Percentiles rank a stretch among this genome's conserved stretches.
phyloP scores from a whole-genome alignment of 2,113 vertebrate species.

The Tetraodon nigroviridis region DNA sequence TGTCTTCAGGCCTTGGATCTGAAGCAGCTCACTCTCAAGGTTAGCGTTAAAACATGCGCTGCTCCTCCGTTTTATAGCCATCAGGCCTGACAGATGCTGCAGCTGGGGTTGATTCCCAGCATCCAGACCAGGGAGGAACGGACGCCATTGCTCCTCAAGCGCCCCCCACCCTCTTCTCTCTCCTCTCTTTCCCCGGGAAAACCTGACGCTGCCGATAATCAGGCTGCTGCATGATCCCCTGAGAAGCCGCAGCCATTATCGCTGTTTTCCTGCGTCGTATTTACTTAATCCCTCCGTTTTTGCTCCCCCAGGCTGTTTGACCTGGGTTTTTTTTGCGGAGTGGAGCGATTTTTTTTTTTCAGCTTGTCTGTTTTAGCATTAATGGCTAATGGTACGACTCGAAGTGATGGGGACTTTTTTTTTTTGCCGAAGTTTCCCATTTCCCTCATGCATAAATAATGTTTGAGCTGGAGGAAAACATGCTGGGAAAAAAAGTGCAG shows the following conservation, averaged over 20 bases:
- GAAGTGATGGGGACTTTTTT: neutral
- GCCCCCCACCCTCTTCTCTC: neutral
- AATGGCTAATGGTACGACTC: too few species aligned
- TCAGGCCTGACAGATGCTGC: neutral
- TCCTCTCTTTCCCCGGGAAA: neutral
- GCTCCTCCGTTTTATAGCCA: neutral
- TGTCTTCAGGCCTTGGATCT: too few species aligned
- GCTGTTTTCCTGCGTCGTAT: slow-evolving; percentile 9
- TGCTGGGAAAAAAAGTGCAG: slow-evolving; percentile 29
- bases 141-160: slow-evolving; percentile 1
- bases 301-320: neutral
- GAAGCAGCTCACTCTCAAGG: too few species aligned
- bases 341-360: too few species aligned
- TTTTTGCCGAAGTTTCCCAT: slow-evolving; percentile 35
- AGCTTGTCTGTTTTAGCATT: too few species aligned
- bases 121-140: slow-evolving; percentile 14
- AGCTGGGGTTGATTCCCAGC: slow-evolving; percentile 12
- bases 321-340: neutral
- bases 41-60: too few species aligned
- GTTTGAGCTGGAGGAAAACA: slow-evolving; percentile 21
- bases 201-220: neutral
- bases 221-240: neutral
- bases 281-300: slow-evolving; percentile 14
- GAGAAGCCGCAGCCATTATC: neutral
- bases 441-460: slow-evolving; percentile 42